phyloP scores from a whole-genome alignment of 1,140 invertebrate species.

The Thalassaphorura encarpata region DNA sequence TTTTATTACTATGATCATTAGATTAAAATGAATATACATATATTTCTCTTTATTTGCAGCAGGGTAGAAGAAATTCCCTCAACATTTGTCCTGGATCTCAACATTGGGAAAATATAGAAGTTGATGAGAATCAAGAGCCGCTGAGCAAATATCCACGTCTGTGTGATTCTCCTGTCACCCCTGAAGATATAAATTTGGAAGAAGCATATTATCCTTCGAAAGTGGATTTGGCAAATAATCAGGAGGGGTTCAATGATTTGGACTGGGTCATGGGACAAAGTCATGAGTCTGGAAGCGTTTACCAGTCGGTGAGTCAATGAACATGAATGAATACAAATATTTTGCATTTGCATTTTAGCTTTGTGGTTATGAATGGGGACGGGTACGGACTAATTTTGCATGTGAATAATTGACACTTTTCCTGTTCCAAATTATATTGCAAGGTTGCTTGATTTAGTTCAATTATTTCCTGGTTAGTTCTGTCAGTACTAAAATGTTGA shows the following conservation, averaged over 20 bases:
- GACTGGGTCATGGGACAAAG: slow-evolving; percentile 30
- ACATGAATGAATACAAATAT: slow-evolving; percentile 1
- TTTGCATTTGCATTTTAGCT: background rate
- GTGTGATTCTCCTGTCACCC: slow-evolving; percentile 4
- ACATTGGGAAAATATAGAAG: too few species aligned
- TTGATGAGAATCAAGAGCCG: slow-evolving; percentile 30
- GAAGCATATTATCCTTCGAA: background rate
- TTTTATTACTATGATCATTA: too few species aligned
- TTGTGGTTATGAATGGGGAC: too few species aligned
- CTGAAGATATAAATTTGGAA: background rate
- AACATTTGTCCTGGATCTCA: too few species aligned
- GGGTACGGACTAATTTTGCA: too few species aligned
- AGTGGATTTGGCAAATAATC: background rate
- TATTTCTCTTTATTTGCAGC: too few species aligned
- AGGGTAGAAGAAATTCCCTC: background rate
- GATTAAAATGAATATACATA: too few species aligned
- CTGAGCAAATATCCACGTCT: slow-evolving; percentile 26
- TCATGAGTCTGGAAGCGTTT: slow-evolving; percentile 26
- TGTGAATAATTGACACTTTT: too few species aligned
- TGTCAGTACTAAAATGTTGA: too few species aligned
- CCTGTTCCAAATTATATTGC: too few species aligned
- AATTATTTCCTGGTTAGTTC: too few species aligned
- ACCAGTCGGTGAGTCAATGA: slow-evolving; percentile 26
- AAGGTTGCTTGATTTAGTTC: too few species aligned
- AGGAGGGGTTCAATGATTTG: slow-evolving; percentile 7